Conservation (phyloP, 2,888 invertebrate species). For the Rhyacophila evoluta region DNA sequence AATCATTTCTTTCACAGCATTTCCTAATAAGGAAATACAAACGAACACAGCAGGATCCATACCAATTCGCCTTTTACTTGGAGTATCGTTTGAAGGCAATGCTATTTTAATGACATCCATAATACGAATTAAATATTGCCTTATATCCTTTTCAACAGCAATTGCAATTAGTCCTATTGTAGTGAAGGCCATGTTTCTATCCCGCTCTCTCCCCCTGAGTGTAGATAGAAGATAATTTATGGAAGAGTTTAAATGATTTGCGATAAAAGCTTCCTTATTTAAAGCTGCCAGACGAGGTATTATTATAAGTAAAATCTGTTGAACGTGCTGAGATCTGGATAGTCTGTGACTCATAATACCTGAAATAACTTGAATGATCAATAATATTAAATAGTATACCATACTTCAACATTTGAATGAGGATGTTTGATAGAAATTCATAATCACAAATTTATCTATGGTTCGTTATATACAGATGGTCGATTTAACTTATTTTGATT, state of each 20-base stretch:
- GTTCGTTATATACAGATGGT: no score
- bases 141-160: conserved; percentile 86
- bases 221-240: conserved; percentile 83
- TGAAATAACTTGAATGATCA: no score
- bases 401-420: no score
- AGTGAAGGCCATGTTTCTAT: conserved; percentile 88
- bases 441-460: no score
- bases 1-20: conserved; percentile 85
- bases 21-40: conserved; percentile 91
- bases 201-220: conserved; percentile 85
- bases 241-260: conserved; percentile 79
- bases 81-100: conserved; percentile 81
- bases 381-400: no score
- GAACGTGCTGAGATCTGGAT: conserved; percentile 83
- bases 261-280: conserved; percentile 83
- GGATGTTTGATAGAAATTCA: no score
- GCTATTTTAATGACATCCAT: conserved; percentile 85
- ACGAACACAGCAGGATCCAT: conserved; percentile 93
- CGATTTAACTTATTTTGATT: no score
- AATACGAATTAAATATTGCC: conserved; percentile 82
- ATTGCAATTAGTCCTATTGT: conserved; percentile 92
- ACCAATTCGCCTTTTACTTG: conserved; percentile 79
- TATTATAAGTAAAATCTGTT: conserved; percentile 87
- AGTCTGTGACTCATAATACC: conserved; percentile 84
- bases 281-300: conserved; percentile 96